These are phyloP conservation scores for Aproaerema taeniolella DNA, from an alignment of 2,888 invertebrate species.

Conservation along the genomic window DNA sequence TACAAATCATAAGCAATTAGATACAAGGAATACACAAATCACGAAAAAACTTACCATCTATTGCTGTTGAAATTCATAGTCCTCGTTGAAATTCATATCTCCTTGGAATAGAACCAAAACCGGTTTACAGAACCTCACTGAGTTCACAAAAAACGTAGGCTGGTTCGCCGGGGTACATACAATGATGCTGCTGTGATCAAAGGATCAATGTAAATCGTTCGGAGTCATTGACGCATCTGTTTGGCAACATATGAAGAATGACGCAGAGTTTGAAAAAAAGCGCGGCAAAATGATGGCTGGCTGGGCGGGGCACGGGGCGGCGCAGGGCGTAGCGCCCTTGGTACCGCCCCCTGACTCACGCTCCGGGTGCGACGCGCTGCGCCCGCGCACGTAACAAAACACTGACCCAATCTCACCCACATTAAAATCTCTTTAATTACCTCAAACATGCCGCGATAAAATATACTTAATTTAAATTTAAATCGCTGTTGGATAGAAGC, in stretches of 20 bases:
- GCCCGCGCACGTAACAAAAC: slow-evolving; percentile 38
- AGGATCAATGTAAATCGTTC: too few relatives aligned
- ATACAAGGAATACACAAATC: not conserved
- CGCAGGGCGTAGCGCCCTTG: slow-evolving; percentile 69
- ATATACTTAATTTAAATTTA: not conserved
- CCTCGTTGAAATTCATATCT: not conserved
- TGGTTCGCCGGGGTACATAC: not conserved
- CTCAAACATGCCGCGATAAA: slow-evolving; percentile 3
- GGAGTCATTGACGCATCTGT: slow-evolving; percentile 47
- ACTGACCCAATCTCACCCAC: slow-evolving; percentile 15
- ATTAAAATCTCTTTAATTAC: slow-evolving; percentile 8
- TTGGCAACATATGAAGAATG: slow-evolving; percentile 65
- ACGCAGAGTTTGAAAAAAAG: slow-evolving; percentile 58
- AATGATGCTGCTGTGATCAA: not conserved
- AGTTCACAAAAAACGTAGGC: slow-evolving; percentile 9
- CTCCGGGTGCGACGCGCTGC: slow-evolving; percentile 38
- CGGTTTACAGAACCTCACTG: slow-evolving; percentile 9
- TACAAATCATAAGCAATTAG: too few relatives aligned
- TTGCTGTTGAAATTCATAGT: slow-evolving; percentile 1
- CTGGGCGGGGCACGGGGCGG: slow-evolving; percentile 59
- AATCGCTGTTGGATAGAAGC: slow-evolving; percentile 2
- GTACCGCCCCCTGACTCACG: slow-evolving; percentile 66
- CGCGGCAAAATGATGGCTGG: slow-evolving; percentile 67
- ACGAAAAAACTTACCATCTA: slow-evolving; percentile 3
- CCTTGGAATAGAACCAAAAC: slow-evolving; percentile 6